Evolutionary conservation across 2,888 invertebrate species (phyloP).

Genomic region (Cataglyphis rosenhaueri): DNA sequence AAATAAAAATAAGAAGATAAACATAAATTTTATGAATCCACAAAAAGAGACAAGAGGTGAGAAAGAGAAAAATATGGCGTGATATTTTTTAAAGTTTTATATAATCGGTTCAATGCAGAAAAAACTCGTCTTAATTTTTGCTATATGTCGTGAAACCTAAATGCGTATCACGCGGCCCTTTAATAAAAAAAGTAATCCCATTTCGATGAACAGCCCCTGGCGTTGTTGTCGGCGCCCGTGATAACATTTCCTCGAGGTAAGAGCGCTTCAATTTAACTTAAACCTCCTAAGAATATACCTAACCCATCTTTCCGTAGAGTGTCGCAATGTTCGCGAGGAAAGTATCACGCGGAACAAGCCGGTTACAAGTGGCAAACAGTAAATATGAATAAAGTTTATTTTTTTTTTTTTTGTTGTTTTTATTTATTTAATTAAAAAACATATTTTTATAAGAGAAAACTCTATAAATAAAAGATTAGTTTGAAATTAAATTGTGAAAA

Average conservation of each 20-base stretch:
- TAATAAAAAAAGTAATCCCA: slow-evolving; percentile 75
- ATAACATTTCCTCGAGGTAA: slow-evolving; percentile 61
- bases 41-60: neutral
- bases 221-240: slow-evolving; percentile 47
- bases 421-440: neutral
- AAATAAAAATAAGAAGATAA: slow-evolving; percentile 10
- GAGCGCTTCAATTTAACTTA: slow-evolving; percentile 73
- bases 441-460: neutral
- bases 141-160: slow-evolving; percentile 41
- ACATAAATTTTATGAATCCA: slow-evolving; percentile 4
- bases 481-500: slow-evolving; percentile 13
- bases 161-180: slow-evolving; percentile 43
- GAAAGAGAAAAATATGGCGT: neutral
- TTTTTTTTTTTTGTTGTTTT: neutral
- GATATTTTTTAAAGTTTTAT: slow-evolving; percentile 23
- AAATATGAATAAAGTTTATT: neutral
- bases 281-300: slow-evolving; percentile 73
- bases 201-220: slow-evolving; percentile 67
- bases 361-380: slow-evolving; percentile 1
- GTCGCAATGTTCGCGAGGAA: slow-evolving; percentile 19
- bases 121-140: slow-evolving; percentile 43
- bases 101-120: slow-evolving; percentile 11
- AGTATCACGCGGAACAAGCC: slow-evolving; percentile 27
- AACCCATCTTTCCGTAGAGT: slow-evolving; percentile 14
- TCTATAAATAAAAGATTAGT: neutral